Conservation (phyloP, 1,140 invertebrate species). For the Drosophila dunni region DNA sequence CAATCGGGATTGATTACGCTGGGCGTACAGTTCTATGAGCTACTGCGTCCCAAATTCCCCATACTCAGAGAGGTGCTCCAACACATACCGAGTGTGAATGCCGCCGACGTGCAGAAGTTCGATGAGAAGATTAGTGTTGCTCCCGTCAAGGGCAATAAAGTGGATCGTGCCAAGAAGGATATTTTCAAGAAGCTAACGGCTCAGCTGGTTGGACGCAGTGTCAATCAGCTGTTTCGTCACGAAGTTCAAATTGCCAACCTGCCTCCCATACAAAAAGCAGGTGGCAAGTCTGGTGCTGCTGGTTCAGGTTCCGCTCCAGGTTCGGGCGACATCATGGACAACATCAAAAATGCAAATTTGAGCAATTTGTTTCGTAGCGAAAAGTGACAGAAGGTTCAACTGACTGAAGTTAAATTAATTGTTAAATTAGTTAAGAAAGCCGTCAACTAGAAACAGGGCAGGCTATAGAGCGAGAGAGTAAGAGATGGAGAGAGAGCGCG, state of each 20-base stretch:
- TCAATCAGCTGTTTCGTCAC: slow-evolving; percentile 93
- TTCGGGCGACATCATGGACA: slow-evolving; percentile 67
- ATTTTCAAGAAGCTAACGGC: slow-evolving; percentile 94
- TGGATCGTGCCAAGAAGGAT: slow-evolving; percentile 95
- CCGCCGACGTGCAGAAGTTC: slow-evolving; percentile 91
- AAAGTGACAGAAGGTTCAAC: slow-evolving; percentile 61
- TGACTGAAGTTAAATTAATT: slow-evolving; percentile 74
- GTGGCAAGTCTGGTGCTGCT: slow-evolving; percentile 36
- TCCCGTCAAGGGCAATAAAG: slow-evolving; percentile 90
- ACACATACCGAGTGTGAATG: slow-evolving; percentile 91
- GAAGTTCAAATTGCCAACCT: slow-evolving; percentile 93
- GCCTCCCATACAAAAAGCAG: slow-evolving; percentile 86
- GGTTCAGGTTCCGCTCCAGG: neutral
- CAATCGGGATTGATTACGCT: slow-evolving; percentile 78
- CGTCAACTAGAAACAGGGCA: slow-evolving; percentile 7
- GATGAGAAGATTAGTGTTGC: slow-evolving; percentile 92
- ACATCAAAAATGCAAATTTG: slow-evolving; percentile 73
- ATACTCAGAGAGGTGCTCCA: slow-evolving; percentile 88
- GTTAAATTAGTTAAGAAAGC: slow-evolving; percentile 55
- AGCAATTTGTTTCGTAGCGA: slow-evolving; percentile 63
- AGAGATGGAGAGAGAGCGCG: slow-evolving; percentile 5
- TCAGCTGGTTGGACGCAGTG: slow-evolving; percentile 91
- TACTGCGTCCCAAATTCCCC: slow-evolving; percentile 90
- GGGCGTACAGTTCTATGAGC: slow-evolving; percentile 90
- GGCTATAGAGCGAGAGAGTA: neutral